Conservation (phyloP, 2,888 invertebrate species). For the Linyphia triangularis region DNA sequence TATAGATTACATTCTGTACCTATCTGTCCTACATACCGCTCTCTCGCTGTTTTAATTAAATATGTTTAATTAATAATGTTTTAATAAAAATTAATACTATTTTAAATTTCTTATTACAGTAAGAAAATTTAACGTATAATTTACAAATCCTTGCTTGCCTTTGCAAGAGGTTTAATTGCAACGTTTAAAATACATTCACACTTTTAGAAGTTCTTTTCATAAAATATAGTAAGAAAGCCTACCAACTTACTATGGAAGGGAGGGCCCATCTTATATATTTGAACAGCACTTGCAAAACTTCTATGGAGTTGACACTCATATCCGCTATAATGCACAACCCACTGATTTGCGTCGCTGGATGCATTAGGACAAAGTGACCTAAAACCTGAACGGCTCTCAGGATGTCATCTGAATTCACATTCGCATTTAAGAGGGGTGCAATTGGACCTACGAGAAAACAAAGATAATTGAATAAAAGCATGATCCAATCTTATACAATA, state of each 20-base stretch:
- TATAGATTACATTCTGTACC: too few relatives aligned
- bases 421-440: neutral
- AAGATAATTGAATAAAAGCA: neutral
- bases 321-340: neutral
- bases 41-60: too few relatives aligned
- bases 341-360: slow-evolving; percentile 3
- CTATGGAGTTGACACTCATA: neutral
- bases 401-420: neutral
- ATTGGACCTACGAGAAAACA: neutral
- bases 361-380: neutral
- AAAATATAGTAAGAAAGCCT: too few relatives aligned
- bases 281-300: neutral
- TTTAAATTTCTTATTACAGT: too few relatives aligned
- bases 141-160: too few relatives aligned
- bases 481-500: neutral
- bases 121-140: too few relatives aligned
- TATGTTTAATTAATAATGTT: too few relatives aligned
- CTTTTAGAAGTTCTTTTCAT: too few relatives aligned
- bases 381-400: neutral
- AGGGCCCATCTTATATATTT: neutral
- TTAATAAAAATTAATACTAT: too few relatives aligned
- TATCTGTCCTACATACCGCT: too few relatives aligned
- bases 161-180: too few relatives aligned
- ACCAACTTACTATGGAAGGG: neutral
- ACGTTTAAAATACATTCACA: too few relatives aligned